Evolutionary conservation across 2,113 vertebrate species (phyloP).

Genomic region (Amblyopsis rosae): DNA sequence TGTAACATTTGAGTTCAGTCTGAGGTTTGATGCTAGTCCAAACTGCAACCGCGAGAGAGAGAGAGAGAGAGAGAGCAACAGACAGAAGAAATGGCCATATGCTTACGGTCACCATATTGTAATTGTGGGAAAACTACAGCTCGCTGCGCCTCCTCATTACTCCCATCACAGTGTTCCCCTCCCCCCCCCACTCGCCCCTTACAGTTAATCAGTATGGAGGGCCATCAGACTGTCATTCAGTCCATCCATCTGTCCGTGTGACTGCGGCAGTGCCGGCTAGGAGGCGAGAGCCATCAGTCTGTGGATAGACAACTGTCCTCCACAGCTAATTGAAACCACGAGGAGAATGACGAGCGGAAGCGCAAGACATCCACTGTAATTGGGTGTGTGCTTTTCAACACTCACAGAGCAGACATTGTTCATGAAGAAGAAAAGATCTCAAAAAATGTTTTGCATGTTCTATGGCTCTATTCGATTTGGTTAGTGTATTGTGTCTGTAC

Average conservation of each 20-base stretch:
- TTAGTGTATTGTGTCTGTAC: no score
- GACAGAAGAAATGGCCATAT: constrained; percentile 44
- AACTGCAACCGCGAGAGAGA: constrained; percentile 2
- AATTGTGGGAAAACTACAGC: constrained; percentile 50
- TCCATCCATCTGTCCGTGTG: constrained; percentile 43
- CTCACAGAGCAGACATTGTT: constrained; percentile 57
- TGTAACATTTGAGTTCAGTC: constrained; percentile 30
- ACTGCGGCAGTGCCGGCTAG: constrained; percentile 64
- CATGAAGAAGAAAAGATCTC: no score
- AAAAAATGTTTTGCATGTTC: constrained; percentile 24
- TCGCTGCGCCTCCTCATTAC: constrained; percentile 53
- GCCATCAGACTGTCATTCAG: constrained; percentile 45
- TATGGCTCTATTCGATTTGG: constrained; percentile 14
- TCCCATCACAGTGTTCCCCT: constrained; percentile 42
- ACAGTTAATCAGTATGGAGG: constrained; percentile 54
- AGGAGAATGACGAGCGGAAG: no score
- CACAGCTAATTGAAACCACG: constrained; percentile 43
- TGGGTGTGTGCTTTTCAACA: constrained; percentile 29
- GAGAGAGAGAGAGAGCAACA: constrained; percentile 41
- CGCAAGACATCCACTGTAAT: no score
- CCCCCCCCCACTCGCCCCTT: constrained; percentile 49
- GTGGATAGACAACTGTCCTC: constrained; percentile 59
- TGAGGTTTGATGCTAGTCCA: constrained; percentile 7
- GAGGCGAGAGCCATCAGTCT: constrained; percentile 55
- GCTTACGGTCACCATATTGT: constrained; percentile 48